Percentiles rank a stretch among this genome's conserved stretches.
Evolutionary conservation across 2,113 vertebrate species (phyloP).

Genomic region (Istiophorus platypterus): DNA sequence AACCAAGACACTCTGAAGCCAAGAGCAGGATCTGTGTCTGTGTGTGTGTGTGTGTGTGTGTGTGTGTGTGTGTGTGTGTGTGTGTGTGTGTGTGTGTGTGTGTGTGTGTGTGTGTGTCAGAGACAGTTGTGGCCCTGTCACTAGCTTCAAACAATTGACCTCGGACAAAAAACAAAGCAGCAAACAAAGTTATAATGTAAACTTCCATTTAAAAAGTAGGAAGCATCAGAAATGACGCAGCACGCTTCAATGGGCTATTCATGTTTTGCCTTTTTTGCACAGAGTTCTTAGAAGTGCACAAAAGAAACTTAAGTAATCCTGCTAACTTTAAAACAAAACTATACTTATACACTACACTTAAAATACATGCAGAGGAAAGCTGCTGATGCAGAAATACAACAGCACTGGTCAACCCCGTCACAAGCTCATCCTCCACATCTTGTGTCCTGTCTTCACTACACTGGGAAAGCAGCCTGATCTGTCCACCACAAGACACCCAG

Average conservation of each 20-base stretch:
- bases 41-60: conserved; percentile 16
- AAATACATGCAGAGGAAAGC: too few species aligned
- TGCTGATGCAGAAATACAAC: too few species aligned
- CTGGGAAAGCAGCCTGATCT: too few species aligned
- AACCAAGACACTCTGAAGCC: conserved; percentile 52
- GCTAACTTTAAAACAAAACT: too few species aligned
- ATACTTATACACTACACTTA: too few species aligned
- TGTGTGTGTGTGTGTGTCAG: conserved; percentile 7
- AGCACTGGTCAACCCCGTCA: too few species aligned
- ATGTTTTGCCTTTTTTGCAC: neutral
- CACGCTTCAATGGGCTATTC: neutral
- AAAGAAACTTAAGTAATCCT: neutral
- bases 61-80: conserved; percentile 9
- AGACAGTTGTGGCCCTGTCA: neutral
- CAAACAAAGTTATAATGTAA: neutral
- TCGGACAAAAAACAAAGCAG: neutral
- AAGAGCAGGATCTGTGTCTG: conserved; percentile 3
- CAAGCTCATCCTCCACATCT: too few species aligned
- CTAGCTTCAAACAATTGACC: neutral
- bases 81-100: conserved; percentile 13
- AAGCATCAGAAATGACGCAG: too few species aligned
- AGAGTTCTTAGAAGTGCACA: neutral
- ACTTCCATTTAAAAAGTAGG: neutral
- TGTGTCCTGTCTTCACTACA: too few species aligned
- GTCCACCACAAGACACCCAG: too few species aligned